These are phyloP conservation scores for Watsonalla cultraria DNA, from an alignment of 2,888 invertebrate genomes.

Conservation along the genomic window DNA sequence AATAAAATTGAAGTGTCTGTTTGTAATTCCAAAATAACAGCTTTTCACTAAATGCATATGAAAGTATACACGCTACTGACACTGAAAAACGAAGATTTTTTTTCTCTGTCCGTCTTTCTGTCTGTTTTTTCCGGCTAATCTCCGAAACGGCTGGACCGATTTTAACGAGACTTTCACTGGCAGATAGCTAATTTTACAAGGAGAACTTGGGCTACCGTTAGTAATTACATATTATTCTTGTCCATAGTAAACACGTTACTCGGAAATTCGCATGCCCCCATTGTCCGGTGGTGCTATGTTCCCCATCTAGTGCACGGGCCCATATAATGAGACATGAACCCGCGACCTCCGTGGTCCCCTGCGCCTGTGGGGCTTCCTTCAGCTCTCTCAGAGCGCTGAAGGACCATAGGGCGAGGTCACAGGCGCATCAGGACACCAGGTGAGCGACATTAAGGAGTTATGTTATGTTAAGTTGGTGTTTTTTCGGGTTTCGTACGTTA, in stretches of 20 bases:
- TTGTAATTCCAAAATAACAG: too few relatives aligned
- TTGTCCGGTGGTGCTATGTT: constrained; percentile 44
- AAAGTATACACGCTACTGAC: too few relatives aligned
- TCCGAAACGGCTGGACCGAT: too few relatives aligned
- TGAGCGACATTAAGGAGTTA: too few relatives aligned
- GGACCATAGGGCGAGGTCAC: constrained; percentile 41
- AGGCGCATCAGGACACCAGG: constrained; percentile 45
- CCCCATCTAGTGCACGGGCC: constrained; percentile 46
- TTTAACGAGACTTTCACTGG: too few relatives aligned
- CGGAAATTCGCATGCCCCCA: constrained; percentile 48
- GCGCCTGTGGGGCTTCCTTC: constrained; percentile 37
- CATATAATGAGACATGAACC: not conserved
- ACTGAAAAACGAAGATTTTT: too few relatives aligned
- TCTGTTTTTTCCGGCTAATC: too few relatives aligned
- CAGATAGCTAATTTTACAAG: too few relatives aligned
- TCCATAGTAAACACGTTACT: constrained; percentile 55
- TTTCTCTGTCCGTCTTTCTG: too few relatives aligned
- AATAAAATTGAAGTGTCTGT: not conserved
- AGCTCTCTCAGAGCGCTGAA: constrained; percentile 37
- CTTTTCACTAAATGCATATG: too few relatives aligned
- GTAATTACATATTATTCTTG: not conserved
- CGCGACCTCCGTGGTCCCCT: constrained; percentile 17
- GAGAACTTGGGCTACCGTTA: not conserved
- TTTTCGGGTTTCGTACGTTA: too few relatives aligned
- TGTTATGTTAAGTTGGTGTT: too few relatives aligned